Percentiles rank a stretch among this genome's conserved stretches.
These are phyloP conservation scores for Anas platyrhynchos DNA, from an alignment of 2,113 vertebrate genomes.

Conservation along the genomic window DNA sequence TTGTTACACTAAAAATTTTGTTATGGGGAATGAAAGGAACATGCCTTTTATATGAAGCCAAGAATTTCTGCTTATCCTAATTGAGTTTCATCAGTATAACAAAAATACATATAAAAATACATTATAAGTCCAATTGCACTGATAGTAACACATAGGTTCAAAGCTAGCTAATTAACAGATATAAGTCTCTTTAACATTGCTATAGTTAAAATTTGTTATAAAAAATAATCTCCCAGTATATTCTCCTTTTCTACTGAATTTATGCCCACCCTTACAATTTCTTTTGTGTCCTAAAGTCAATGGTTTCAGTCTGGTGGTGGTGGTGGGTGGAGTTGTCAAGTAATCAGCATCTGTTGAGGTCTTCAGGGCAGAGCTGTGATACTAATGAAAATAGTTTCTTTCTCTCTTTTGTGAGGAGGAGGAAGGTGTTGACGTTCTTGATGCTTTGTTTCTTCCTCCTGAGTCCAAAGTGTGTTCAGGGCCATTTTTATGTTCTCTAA, in stretches of 20 bases:
- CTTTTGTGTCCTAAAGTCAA: background rate
- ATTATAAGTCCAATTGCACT: background rate
- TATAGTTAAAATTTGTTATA: background rate
- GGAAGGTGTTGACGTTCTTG: background rate
- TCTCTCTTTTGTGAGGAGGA: background rate
- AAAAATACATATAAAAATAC: background rate
- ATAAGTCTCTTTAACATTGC: background rate
- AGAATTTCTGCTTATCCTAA: background rate
- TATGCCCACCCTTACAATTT: background rate
- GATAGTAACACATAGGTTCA: background rate
- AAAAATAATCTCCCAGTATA: background rate
- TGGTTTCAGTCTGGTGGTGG: background rate
- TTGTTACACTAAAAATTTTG: background rate
- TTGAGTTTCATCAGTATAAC: background rate
- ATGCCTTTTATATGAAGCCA: background rate
- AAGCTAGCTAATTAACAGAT: background rate
- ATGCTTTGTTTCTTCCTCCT: background rate
- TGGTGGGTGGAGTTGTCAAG: background rate
- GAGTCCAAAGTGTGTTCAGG: background rate
- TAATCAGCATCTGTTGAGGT: background rate
- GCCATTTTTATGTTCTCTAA: background rate
- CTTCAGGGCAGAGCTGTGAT: background rate
- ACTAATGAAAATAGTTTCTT: background rate
- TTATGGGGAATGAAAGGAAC: background rate
- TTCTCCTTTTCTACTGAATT: background rate